Base-by-base conservation (phyloP, 2,797 vertebrate genomes). In the Sebastes flavidus region DNA sequence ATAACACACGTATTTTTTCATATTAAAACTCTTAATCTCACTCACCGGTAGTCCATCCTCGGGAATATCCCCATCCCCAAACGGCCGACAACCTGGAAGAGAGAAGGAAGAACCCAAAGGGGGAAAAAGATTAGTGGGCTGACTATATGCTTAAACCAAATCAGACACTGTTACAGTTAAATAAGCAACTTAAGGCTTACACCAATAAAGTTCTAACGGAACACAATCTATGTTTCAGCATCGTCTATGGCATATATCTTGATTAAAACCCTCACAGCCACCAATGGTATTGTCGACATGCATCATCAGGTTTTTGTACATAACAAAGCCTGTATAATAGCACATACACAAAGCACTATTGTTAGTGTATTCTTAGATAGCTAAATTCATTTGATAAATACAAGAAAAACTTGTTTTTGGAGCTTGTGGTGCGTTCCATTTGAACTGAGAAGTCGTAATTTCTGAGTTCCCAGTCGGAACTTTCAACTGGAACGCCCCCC, bases 1-100 rank as follows among this genome's bases (percentile, higher is more conserved):
- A 55, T 25, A 20, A 61, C n/a, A 71, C 16, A 70, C 4, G 20
- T 46, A 52, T 52, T 30, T 30, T 32, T 63, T 36, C 71, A 60
- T 24, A 56, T 2, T 24, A 11, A 61, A 74, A 32, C 5, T 56
- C 14, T 29, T 68, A 29, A 72, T 62, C 3, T 66, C 34, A 96
- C 98, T 97, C 92, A 99, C 98, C 94, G 97, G 97, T 92, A 96
- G 94, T 85, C 97, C 96, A 78, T 98, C 97, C 84, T 97, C 97
- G 42, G 95, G 89, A 86, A 91, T 92, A 85, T 98, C 97, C 16
- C 95, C 91, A 85, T 99, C 97, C 86, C 95, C 97, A 91, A 97
- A 97, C 14, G 95, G 85, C 56, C 96, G 95, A 86, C 96, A 98
- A 81, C 97, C 98, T 99, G 94, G 49, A 90, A 85, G 59, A 82